These are phyloP conservation scores for Mesochorus sp. DNA, from an alignment of 2,888 invertebrate species.

Conservation along the genomic window DNA sequence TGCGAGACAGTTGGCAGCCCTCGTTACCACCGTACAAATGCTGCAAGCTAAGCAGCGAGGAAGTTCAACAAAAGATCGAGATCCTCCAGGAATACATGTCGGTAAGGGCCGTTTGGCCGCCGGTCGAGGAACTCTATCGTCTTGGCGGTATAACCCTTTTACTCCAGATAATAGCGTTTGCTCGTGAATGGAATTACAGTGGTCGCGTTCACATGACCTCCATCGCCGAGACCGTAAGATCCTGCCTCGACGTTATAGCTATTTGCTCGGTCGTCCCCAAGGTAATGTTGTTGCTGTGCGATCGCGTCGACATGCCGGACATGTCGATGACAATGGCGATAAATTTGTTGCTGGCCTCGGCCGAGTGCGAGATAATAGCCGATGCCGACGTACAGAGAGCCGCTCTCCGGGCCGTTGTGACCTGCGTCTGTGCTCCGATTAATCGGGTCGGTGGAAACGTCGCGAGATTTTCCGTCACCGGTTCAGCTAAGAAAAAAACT, in stretches of 20 bases:
- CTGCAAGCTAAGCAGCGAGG: conserved; percentile 87
- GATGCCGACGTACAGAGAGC: conserved; percentile 97
- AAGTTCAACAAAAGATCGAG: conserved; percentile 93
- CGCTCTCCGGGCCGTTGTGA: conserved; percentile 94
- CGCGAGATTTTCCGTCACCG: conserved; percentile 82
- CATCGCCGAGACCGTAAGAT: conserved; percentile 91
- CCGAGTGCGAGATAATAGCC: conserved; percentile 94
- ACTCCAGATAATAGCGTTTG: conserved; percentile 93
- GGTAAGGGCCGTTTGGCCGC: conserved; percentile 91
- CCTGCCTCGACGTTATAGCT: conserved; percentile 93
- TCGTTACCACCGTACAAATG: conserved; percentile 83
- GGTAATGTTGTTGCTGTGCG: conserved; percentile 89
- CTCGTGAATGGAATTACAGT: conserved; percentile 96
- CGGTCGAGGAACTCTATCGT: conserved; percentile 93
- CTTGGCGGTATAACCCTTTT: conserved; percentile 92
- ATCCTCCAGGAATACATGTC: conserved; percentile 90
- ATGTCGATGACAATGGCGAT: conserved; percentile 87
- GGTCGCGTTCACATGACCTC: conserved; percentile 85
- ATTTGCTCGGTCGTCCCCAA: conserved; percentile 95
- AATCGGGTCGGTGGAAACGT: conserved; percentile 84
- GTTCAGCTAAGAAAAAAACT: conserved; percentile 85
- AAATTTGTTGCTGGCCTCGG: conserved; percentile 84
- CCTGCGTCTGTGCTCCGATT: conserved; percentile 96
- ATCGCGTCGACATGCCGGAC: conserved; percentile 90
- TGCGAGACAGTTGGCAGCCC: conserved; percentile 78